Base-by-base conservation (phyloP, 2,113 vertebrate species). In the Apodemus sylvaticus region DNA sequence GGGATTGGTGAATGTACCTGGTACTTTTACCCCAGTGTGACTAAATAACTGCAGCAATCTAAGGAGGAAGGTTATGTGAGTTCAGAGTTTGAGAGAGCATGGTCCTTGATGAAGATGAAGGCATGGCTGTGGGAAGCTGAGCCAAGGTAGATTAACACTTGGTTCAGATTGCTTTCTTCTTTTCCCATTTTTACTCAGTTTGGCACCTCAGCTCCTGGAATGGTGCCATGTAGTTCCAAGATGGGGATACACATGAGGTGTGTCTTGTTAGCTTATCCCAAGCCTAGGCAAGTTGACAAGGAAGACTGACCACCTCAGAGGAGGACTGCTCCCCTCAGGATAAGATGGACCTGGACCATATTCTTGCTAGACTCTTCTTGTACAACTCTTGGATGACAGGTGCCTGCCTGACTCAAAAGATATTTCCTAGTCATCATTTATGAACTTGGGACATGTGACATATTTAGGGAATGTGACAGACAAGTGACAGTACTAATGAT, bases 341-440 rank as follows among this genome's bases (percentile, higher is more conserved):
- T 29, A 55, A 24, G 36, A 14, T 70, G 3, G 7, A 5, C 7
- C 1, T 5, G 22, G 8, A 12, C 48, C 6, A 74, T 17, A 68
- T 66, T 95, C 77, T 34, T 5, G 90, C 74, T 89, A 24, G 82
- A 39, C 34, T 91, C 62, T 96, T 6, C 51, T 81, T 77, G 24
- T 7, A 62, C 20, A 45, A 13, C 9, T 39, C 68, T 39, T 16
- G 60, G 76, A 12, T 20, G 22, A 36, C 60, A 90, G 22, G 4
- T 36, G 85, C 86, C 96, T 93, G 19, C 83, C 53, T 97, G 24
- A 24, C 16, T 95, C 66, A 0, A 1, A 68, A 36, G 13, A 36
- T 68, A 4, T 68, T 34, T 68, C 66, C 10, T 53, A 88, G 10
- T 42, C 97, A 97, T 64, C 83, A 34, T 89, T 73, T 60, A 51